Percentiles rank a stretch among this genome's conserved stretches.
phyloP scores from a whole-genome alignment of 2,888 invertebrate species.

The Notodonta dromedarius region DNA sequence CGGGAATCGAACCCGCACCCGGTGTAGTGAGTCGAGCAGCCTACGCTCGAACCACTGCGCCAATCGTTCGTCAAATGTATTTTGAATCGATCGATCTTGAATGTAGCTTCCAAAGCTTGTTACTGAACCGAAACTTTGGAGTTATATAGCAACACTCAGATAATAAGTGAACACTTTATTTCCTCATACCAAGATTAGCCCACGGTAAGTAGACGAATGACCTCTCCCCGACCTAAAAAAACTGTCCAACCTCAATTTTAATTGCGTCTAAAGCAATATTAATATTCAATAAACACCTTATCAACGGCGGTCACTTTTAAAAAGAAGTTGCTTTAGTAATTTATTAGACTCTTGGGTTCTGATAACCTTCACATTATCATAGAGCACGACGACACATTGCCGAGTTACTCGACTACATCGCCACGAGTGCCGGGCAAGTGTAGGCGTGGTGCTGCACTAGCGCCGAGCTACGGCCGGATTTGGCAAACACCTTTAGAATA shows the following conservation, averaged over 20 bases:
- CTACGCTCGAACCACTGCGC: too few species aligned
- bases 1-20: too few species aligned
- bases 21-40: too few species aligned
- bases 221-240: constrained; percentile 48
- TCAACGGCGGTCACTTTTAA: constrained; percentile 65
- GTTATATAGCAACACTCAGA: too few species aligned
- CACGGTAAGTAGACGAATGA: constrained; percentile 23
- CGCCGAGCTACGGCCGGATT: neutral
- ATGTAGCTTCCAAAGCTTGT: too few species aligned
- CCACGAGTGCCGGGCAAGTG: constrained; percentile 1
- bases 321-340: constrained; percentile 55
- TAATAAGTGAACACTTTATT: neutral
- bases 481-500: neutral
- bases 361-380: constrained; percentile 64
- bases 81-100: too few species aligned
- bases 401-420: constrained; percentile 11
- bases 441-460: neutral
- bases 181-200: neutral
- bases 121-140: too few species aligned
- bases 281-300: constrained; percentile 78
- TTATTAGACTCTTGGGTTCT: constrained; percentile 55
- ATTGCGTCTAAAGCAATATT: constrained; percentile 67
- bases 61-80: too few species aligned
- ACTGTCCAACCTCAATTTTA: constrained; percentile 56
- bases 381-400: constrained; percentile 32